A percentile compares a stretch with the other conserved stretches of the same genome.
Evolutionary conservation across 2,888 invertebrate genomes (phyloP).

Genomic region (Heterodera filipjevi): DNA sequence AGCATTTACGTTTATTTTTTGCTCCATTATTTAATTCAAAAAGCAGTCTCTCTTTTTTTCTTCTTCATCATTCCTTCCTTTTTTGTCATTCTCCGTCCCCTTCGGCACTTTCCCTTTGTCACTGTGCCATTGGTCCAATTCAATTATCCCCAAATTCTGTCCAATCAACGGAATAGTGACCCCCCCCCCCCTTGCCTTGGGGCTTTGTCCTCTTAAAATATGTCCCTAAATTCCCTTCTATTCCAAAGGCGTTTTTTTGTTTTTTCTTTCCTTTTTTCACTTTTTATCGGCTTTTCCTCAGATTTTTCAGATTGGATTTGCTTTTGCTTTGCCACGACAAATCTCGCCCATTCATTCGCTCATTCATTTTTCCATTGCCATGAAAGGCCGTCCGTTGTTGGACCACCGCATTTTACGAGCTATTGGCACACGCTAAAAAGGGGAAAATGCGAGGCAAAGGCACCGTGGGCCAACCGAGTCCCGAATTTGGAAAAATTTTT

Average conservation of each 20-base stretch:
- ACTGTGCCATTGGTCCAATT: not conserved
- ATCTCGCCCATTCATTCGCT: not conserved
- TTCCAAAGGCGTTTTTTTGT: not conserved
- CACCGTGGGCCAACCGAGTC: not conserved
- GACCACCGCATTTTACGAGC: not conserved
- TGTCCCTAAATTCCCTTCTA: not conserved
- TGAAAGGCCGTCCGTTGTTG: not conserved
- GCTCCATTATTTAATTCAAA: no score
- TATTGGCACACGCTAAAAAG: slow-evolving; percentile 2
- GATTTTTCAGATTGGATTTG: not conserved
- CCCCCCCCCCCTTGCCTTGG: not conserved
- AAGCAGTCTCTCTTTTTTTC: no score
- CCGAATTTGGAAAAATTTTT: not conserved
- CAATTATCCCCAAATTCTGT: slow-evolving; percentile 9
- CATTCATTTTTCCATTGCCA: not conserved
- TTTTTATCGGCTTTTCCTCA: slow-evolving; percentile 1
- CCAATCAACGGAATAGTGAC: not conserved
- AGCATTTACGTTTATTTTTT: no score
- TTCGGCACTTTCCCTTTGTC: no score
- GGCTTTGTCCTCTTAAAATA: not conserved
- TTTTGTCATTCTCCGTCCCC: not conserved
- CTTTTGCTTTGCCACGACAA: not conserved
- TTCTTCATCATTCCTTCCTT: not conserved
- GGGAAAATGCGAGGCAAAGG: not conserved
- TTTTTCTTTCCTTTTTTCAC: not conserved